Conservation (phyloP, 2,888 invertebrate species). For the Mesoligia furuncula region DNA sequence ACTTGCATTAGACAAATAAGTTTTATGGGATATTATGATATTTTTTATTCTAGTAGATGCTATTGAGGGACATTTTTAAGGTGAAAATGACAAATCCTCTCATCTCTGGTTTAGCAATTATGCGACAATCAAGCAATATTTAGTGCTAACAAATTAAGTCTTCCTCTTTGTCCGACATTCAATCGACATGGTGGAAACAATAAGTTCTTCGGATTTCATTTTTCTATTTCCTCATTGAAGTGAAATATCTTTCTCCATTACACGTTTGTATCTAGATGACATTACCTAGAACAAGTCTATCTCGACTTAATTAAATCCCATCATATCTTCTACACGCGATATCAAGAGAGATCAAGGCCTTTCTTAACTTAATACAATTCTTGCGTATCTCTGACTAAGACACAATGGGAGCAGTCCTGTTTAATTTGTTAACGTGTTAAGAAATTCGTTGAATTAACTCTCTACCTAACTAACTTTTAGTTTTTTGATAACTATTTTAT, state of each 20-base stretch:
- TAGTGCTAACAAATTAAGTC: not conserved
- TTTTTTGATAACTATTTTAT: not conserved
- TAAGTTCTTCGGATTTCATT: not conserved
- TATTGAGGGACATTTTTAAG: not conserved
- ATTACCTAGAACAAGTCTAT: conserved; percentile 46
- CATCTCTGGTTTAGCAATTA: not conserved
- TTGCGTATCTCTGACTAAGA: conserved; percentile 31
- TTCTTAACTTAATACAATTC: conserved; percentile 44
- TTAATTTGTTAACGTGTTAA: conserved; percentile 22
- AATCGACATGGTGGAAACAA: not conserved
- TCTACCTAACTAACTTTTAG: not conserved
- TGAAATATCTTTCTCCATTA: conserved; percentile 24
- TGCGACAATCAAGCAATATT: not conserved
- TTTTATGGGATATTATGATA: too few species aligned
- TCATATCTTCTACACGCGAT: conserved; percentile 51
- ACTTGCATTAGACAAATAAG: too few species aligned
- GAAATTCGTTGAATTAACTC: conserved; percentile 21
- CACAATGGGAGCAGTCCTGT: conserved; percentile 26
- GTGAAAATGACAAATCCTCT: too few species aligned
- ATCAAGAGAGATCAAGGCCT: conserved; percentile 28
- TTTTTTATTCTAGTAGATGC: too few species aligned
- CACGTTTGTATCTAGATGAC: conserved; percentile 43
- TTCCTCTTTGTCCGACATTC: not conserved
- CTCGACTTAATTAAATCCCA: conserved; percentile 58
- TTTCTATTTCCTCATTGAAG: too few species aligned